Percentiles rank a stretch among this genome's conserved stretches.
phyloP scores from a whole-genome alignment of 30 jellyfish, hydroid and myxozoan genomes.

The Aurelia aurita region DNA sequence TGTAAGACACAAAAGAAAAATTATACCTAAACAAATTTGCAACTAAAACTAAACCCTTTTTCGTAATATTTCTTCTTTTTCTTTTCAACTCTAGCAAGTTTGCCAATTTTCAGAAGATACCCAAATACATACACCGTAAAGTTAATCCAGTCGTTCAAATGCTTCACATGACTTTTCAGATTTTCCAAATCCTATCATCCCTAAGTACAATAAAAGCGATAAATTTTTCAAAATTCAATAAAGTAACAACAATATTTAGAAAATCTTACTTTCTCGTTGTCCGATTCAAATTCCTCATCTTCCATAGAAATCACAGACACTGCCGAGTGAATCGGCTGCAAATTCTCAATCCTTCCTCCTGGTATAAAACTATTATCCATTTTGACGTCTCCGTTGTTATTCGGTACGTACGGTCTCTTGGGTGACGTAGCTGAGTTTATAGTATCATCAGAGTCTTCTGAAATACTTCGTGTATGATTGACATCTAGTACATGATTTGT shows the following conservation, averaged over 20 bases:
- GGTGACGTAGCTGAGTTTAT: slow-evolving; percentile 36
- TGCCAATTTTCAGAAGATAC: no score
- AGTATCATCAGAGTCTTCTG: slow-evolving; percentile 65
- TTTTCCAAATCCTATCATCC: no score
- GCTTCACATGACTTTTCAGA: no score
- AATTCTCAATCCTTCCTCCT: slow-evolving; percentile 67
- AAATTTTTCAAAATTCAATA: no score
- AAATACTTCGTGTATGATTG: slow-evolving; percentile 56
- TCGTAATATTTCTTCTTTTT: no score
- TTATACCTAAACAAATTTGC: no score
- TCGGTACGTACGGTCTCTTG: slow-evolving; percentile 8
- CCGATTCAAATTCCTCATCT: slow-evolving; percentile 95
- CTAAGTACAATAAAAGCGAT: no score
- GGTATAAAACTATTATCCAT: slow-evolving; percentile 68
- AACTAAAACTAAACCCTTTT: no score
- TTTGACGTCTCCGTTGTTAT: slow-evolving; percentile 45
- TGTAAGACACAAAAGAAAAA: background rate
- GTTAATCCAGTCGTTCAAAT: no score
- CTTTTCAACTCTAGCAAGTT: no score
- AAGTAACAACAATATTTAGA: no score
- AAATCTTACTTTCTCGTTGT: slow-evolving; percentile 76
- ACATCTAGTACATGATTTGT: slow-evolving; percentile 19
- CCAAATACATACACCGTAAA: no score
- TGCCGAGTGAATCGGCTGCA: slow-evolving; percentile 86
- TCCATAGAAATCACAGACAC: slow-evolving; percentile 96